Conservation (phyloP, 2,797 vertebrate genomes). For the Etheostoma perlongum region DNA sequence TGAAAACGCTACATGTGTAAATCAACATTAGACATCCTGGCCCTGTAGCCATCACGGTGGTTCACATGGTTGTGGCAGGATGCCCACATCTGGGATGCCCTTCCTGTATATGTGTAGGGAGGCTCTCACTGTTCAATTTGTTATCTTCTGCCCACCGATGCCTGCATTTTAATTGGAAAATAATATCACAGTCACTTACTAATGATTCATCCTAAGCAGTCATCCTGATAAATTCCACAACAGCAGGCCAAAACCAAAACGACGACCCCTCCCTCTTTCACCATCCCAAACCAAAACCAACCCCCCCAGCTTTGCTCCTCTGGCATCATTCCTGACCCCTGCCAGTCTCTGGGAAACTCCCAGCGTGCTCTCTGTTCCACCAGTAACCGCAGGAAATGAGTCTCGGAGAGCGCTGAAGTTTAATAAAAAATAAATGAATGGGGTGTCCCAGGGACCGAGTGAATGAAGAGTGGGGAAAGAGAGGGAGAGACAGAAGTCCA, state of each 20-base stretch:
- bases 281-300: slow-evolving; percentile 57
- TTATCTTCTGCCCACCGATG: slow-evolving; percentile 5
- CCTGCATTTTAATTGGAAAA: slow-evolving; percentile 14
- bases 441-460: slow-evolving; percentile 83
- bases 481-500: slow-evolving; percentile 50
- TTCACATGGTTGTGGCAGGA: slow-evolving; percentile 14
- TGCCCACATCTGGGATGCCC: slow-evolving; percentile 5
- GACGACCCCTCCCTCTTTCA: slow-evolving; percentile 51
- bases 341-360: slow-evolving; percentile 82
- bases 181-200: not conserved
- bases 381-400: slow-evolving; percentile 88
- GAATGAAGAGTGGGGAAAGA: slow-evolving; percentile 68
- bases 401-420: slow-evolving; percentile 85
- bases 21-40: not conserved
- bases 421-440: slow-evolving; percentile 90
- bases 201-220: slow-evolving; percentile 7
- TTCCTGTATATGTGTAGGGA: not conserved
- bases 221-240: slow-evolving; percentile 51
- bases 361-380: slow-evolving; percentile 80
- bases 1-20: not conserved
- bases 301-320: slow-evolving; percentile 62
- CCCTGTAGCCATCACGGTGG: not conserved
- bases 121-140: slow-evolving; percentile 1
- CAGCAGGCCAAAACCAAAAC: slow-evolving; percentile 41
- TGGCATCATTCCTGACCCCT: slow-evolving; percentile 72